Base-by-base conservation (phyloP, 2,113 vertebrate species). In the Hydrolagus affinis region DNA sequence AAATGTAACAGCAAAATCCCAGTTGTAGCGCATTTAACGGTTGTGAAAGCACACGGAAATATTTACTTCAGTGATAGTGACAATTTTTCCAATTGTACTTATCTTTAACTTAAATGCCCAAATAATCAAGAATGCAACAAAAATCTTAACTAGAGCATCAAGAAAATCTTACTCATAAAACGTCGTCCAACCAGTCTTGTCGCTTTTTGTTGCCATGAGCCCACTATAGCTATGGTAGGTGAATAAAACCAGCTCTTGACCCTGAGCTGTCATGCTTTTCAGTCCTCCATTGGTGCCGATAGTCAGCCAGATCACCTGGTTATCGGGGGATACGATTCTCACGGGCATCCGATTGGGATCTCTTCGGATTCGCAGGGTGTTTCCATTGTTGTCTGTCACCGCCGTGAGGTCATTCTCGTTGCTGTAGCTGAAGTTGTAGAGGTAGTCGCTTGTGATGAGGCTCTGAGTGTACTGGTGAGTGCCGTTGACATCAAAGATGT, bases 161-260 rank as follows among this genome's bases (percentile, higher is more conserved):
- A 25, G 2, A 80, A 15, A 83, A 0, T 17, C 97, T 96, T 92
- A 99, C 98, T 99, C 97, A 87, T 96, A 99, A 89, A 99, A 99
- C 0, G 97, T 98, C 0, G 97, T 98, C 98, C 98, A 99, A 85
- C 98, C 98, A 19, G 96, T 98, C 89, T 98, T 95, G 15, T 95
- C 96, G 0, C 96, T 99, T 91, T 98, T 99, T 0, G 97, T 98
- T 68, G 98, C 97, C 87, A 99, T 88, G 62, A 99, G 95, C 3
- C 97, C 97, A 4, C 96, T 99, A 86, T 95, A 98, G 70, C 97
- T 97, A 0, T 99, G 97, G 91, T 99, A 99, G 1, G 97, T 99
- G 70, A 99, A 94, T 73, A 98, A 91, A 85, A 98, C 96, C 17
- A 98, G 90, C 86, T 99, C 98, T 86, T 95, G 94, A 2, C 97